A percentile compares a stretch with the other conserved stretches of the same genome.
Conservation (phyloP, 2,888 invertebrate genomes). For the Ceratothoa steindachneri region DNA sequence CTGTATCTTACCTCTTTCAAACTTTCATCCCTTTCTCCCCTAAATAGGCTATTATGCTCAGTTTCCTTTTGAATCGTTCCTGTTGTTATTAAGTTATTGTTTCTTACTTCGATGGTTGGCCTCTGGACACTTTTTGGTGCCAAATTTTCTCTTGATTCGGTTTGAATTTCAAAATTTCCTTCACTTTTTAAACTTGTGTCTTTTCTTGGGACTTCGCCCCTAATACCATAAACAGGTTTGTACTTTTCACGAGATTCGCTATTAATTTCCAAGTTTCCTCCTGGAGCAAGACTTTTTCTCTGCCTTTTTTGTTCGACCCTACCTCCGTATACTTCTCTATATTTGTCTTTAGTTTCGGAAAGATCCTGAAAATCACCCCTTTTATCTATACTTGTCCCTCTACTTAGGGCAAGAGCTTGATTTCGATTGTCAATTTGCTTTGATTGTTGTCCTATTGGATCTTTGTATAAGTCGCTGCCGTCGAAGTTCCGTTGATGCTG, state of each 20-base stretch:
- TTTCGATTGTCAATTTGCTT: too few species aligned
- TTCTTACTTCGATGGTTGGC: background rate
- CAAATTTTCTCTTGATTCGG: background rate
- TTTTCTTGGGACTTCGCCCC: background rate
- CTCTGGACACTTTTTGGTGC: background rate
- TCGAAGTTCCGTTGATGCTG: too few species aligned
- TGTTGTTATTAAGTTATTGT: background rate
- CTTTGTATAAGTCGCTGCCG: too few species aligned
- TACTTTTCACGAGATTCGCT: slow-evolving; percentile 13
- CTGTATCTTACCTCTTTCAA: background rate
- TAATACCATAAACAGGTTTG: background rate
- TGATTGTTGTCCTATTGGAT: too few species aligned
- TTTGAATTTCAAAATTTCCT: background rate
- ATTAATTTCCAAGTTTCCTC: slow-evolving; percentile 4
- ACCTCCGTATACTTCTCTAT: slow-evolving; percentile 14
- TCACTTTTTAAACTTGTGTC: slow-evolving; percentile 1
- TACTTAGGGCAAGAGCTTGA: too few species aligned
- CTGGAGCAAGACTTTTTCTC: slow-evolving; percentile 8
- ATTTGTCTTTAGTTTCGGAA: slow-evolving; percentile 19
- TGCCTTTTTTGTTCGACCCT: background rate
- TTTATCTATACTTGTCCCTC: background rate
- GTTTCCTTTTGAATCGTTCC: slow-evolving; percentile 20
- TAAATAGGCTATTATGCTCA: slow-evolving; percentile 11
- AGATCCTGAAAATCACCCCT: background rate
- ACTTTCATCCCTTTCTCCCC: background rate